phyloP scores from a whole-genome alignment of 2,888 invertebrate species.

The Drosophila prolongata region DNA sequence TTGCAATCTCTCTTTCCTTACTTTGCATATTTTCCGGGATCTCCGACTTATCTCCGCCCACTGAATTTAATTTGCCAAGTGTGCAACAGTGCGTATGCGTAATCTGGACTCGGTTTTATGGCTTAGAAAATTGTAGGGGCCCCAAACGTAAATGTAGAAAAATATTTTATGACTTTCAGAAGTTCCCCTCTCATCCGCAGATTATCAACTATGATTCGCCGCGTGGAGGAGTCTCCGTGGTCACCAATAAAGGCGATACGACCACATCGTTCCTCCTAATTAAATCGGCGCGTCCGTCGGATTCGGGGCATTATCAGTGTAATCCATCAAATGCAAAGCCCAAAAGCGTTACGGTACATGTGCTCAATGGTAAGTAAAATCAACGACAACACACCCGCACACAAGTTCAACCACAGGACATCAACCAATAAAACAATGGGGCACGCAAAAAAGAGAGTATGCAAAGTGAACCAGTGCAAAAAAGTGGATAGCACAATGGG shows the following conservation, averaged over 20 bases:
- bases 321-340: conserved; percentile 97
- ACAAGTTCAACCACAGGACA: conserved; percentile 41
- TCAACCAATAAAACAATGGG: conserved; percentile 44
- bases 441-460: conserved; percentile 19
- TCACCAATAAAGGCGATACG: conserved; percentile 95
- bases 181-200: conserved; percentile 85
- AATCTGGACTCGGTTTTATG: conserved; percentile 70
- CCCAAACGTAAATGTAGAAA: conserved; percentile 20
- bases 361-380: conserved; percentile 93
- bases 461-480: conserved; percentile 39
- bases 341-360: conserved; percentile 95
- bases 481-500: conserved; percentile 33
- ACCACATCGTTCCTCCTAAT: conserved; percentile 95
- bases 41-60: conserved; percentile 20
- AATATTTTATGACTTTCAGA: conserved; percentile 40
- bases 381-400: conserved; percentile 61
- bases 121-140: conserved; percentile 65
- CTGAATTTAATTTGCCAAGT: conserved; percentile 62
- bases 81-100: conserved; percentile 79
- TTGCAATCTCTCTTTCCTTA: conserved; percentile 45
- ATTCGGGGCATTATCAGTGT: conserved; percentile 96
- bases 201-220: conserved; percentile 97
- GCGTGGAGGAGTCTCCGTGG: conserved; percentile 95
- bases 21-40: conserved; percentile 33
- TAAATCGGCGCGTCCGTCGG: conserved; percentile 93